Evolutionary conservation across 2,113 vertebrate genomes (phyloP), one percentile per base, ranked within the genome.

Genomic region (Phalacrocorax carbo): DNA sequence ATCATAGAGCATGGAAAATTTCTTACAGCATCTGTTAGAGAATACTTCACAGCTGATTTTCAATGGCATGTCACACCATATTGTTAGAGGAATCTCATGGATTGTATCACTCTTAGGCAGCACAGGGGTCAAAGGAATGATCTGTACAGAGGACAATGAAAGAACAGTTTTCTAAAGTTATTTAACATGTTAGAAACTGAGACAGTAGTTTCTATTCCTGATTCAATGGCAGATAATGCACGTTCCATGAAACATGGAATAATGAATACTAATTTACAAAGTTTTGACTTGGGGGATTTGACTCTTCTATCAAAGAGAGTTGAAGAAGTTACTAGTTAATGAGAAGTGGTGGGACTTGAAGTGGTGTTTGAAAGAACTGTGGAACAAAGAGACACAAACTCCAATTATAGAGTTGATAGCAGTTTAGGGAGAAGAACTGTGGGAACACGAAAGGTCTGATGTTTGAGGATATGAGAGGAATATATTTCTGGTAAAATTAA

Each of bases 311-410:
- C 55, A 94, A 80, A 96, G 90, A 66, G 51, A 69, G 64, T 44
- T 92, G 61, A n/a, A 86, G 72, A 84, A 89, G 57, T 84, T 92
- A 40, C 30, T 57, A 62, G 88, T 82, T 96, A 92, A 93, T 92
- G 77, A 96, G 88, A 95, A 95, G 17, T 73, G 44, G 82, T 96
- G 90, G 80, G n/a, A 90, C 65, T 88, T 93, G 82, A 92, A 95
- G 55, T 81, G 32, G 14, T 86, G 52, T 92, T 92, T 88, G 52
- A 84, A 94, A 96, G 92, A 86, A 83, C 69, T 71, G 44, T 88
- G 55, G 82, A 88, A 88, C 92, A 88, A 76, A 87, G 62, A 88
- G 29, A 62, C 52, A 80, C 32, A 70, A 86, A 82, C 29, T 93
- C 46, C 29, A 75, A n/a, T 96, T 92, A 92, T 60, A 78, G 48